Conservation (phyloP, 1,140 invertebrate genomes). For the Leptinotarsa lineolata region DNA sequence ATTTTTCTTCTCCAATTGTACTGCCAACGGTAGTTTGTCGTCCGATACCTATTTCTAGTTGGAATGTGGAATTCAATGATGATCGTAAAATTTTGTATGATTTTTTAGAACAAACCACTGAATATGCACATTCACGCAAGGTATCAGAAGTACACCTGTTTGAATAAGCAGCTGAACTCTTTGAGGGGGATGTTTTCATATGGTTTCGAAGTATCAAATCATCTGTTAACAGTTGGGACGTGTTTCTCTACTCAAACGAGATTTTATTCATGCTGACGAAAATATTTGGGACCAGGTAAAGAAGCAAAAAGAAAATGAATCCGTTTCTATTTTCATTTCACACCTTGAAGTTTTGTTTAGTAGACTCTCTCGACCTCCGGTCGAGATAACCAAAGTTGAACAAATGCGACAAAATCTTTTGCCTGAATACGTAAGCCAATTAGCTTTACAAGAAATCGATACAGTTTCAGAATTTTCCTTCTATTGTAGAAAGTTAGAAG, state of each 20-base stretch:
- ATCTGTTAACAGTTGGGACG: background rate
- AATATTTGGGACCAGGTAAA: conserved; percentile 7
- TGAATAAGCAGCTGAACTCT: too few relatives aligned
- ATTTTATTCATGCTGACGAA: background rate
- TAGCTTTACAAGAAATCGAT: background rate
- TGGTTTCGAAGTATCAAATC: too few relatives aligned
- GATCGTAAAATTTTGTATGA: too few relatives aligned
- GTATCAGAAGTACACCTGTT: too few relatives aligned
- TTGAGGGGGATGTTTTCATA: background rate
- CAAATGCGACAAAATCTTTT: background rate
- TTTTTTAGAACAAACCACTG: too few relatives aligned
- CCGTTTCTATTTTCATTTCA: conserved; percentile 6
- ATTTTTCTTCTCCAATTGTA: background rate
- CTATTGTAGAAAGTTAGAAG: conserved; percentile 1
- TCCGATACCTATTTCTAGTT: too few relatives aligned
- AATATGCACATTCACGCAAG: too few relatives aligned
- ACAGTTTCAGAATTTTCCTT: background rate
- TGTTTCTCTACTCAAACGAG: background rate
- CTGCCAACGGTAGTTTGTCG: too few relatives aligned
- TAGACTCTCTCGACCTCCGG: background rate
- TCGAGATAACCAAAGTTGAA: background rate
- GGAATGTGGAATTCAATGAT: too few relatives aligned
- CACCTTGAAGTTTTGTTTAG: background rate
- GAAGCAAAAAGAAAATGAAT: background rate
- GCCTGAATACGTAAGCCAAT: background rate